Percentiles rank a stretch among this genome's conserved stretches.
phyloP scores from a whole-genome alignment of 2,113 vertebrate species.

The Castor canadensis region DNA sequence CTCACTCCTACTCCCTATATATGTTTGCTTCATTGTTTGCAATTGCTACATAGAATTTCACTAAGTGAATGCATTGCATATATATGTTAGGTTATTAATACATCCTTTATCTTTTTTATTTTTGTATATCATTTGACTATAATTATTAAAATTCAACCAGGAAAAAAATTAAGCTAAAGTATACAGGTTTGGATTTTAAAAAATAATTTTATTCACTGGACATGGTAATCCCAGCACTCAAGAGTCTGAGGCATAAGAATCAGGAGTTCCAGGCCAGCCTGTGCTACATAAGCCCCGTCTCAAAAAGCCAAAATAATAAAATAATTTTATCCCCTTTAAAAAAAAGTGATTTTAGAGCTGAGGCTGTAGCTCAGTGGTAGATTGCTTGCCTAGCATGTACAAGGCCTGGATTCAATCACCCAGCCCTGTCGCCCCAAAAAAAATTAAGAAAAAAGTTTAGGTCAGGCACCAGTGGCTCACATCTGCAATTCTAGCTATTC shows the following conservation, averaged over 20 bases:
- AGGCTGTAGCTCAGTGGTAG: too few relatives aligned
- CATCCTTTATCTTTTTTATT: not conserved
- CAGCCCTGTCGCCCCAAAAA: too few relatives aligned
- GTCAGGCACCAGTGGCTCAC: too few relatives aligned
- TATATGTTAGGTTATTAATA: not conserved
- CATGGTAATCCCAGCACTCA: not conserved
- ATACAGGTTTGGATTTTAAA: not conserved
- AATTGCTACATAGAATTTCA: not conserved
- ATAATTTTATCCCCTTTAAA: not conserved
- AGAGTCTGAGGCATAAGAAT: not conserved
- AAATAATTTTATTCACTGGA: not conserved
- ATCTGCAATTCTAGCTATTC: too few relatives aligned
- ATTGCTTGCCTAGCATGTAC: too few relatives aligned
- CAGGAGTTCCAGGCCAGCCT: not conserved
- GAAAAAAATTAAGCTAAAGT: not conserved
- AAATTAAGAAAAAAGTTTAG: too few relatives aligned
- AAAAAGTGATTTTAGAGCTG: not conserved
- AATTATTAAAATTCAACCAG: not conserved
- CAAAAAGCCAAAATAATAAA: not conserved
- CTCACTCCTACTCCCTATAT: not conserved
- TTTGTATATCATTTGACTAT: constrained; percentile 7
- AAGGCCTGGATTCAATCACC: too few relatives aligned
- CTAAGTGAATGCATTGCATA: not conserved
- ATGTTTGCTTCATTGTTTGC: not conserved
- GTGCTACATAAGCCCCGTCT: not conserved